A percentile compares a stretch with the other conserved stretches of the same genome.
Evolutionary conservation across 2,888 invertebrate genomes (phyloP).

Genomic region (Mimumesa dahlbomi): DNA sequence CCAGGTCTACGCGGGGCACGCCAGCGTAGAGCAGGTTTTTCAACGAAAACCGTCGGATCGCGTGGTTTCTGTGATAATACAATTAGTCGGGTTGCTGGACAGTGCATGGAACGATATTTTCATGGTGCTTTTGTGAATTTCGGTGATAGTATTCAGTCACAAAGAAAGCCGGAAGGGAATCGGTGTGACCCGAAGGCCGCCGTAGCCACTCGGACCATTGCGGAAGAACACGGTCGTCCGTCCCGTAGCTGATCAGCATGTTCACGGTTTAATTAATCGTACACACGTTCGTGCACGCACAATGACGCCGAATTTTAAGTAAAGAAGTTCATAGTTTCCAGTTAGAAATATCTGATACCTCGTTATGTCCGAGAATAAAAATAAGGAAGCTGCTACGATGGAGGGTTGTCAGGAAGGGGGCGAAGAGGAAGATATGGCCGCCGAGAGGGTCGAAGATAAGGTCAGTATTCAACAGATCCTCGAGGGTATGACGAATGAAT

Average conservation of each 20-base stretch:
- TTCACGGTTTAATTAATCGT: conserved; percentile 11
- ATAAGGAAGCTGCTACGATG: conserved; percentile 63
- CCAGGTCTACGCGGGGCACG: conserved; percentile 63
- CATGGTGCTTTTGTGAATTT: conserved; percentile 22
- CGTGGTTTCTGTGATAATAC: conserved; percentile 37
- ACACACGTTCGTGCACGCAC: background rate
- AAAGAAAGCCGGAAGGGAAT: conserved; percentile 48
- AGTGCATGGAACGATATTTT: conserved; percentile 44
- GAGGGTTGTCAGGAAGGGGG: conserved; percentile 69
- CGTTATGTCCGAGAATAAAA: conserved; percentile 63
- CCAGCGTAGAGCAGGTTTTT: conserved; percentile 53
- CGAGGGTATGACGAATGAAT: conserved; percentile 78
- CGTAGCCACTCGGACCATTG: conserved; percentile 19
- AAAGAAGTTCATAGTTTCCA: conserved; percentile 28
- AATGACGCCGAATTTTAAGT: conserved; percentile 24
- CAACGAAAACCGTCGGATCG: conserved; percentile 38
- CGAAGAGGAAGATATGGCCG: conserved; percentile 70
- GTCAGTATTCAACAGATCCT: conserved; percentile 77
- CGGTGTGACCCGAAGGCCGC: too few species aligned
- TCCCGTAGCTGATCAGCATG: conserved; percentile 10
- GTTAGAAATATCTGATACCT: conserved; percentile 14
- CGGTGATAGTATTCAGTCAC: conserved; percentile 51
- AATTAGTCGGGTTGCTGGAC: conserved; percentile 49
- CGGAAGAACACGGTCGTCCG: conserved; percentile 33
- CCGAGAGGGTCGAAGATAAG: conserved; percentile 69